These are phyloP conservation scores for Lasioglossum zephyrum DNA, from an alignment of 2,888 invertebrate genomes.

Conservation along the genomic window DNA sequence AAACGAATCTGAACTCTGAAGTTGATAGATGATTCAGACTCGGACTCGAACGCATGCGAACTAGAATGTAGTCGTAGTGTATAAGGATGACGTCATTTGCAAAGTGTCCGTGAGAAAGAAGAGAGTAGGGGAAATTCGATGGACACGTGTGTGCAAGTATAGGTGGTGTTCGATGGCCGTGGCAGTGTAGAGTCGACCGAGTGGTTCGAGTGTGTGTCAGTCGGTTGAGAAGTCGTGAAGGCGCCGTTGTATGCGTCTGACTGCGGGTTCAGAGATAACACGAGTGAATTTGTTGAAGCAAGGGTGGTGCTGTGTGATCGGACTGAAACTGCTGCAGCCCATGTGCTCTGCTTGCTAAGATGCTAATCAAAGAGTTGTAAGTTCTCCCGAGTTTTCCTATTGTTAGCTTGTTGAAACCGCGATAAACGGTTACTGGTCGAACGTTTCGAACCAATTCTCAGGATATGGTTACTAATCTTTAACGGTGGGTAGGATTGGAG, in stretches of 20 bases:
- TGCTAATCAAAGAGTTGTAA: conserved; percentile 84
- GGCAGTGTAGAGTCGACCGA: conserved; percentile 53
- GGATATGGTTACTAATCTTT: conserved; percentile 73
- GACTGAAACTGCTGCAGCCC: conserved; percentile 67
- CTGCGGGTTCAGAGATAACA: conserved; percentile 70
- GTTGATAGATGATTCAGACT: conserved; percentile 19
- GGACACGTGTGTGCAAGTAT: conserved; percentile 73
- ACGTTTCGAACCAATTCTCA: conserved; percentile 51
- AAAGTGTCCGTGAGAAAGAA: conserved; percentile 43
- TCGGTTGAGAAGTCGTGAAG: conserved; percentile 61
- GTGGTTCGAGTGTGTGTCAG: conserved; percentile 69
- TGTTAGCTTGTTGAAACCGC: conserved; percentile 14
- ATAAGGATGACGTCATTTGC: conserved; percentile 73
- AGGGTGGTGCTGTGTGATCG: conserved; percentile 69
- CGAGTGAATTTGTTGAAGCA: conserved; percentile 67
- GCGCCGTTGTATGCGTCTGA: conserved; percentile 64
- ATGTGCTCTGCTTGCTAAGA: conserved; percentile 79
- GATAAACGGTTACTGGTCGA: conserved; percentile 24
- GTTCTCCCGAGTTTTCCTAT: conserved; percentile 55
- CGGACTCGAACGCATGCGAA: conserved; percentile 46
- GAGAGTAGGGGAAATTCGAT: conserved; percentile 37
- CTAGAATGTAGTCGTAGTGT: conserved; percentile 18
- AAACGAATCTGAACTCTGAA: conserved; percentile 20
- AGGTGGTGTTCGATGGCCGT: conserved; percentile 60
- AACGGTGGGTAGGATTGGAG: conserved; percentile 64